Evolutionary conservation across 2,797 vertebrate genomes (phyloP).

Genomic region (Semotilus atromaculatus): DNA sequence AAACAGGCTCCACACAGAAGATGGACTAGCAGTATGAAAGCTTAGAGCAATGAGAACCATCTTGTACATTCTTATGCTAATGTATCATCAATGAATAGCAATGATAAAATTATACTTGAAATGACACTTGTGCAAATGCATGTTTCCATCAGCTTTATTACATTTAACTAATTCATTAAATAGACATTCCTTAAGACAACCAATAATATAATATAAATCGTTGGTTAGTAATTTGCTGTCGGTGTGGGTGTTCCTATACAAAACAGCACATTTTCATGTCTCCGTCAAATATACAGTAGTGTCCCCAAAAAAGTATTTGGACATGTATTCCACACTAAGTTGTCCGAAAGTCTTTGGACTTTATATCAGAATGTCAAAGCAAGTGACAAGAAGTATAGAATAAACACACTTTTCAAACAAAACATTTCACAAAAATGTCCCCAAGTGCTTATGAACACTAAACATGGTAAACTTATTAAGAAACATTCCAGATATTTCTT

Average conservation of each 20-base stretch:
- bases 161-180: background rate
- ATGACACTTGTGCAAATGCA: constrained; percentile 63
- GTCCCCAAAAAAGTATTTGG: background rate
- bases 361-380: background rate
- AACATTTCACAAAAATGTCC: background rate
- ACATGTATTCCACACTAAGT: too few relatives aligned
- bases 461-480: too few relatives aligned
- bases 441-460: too few relatives aligned
- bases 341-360: too few relatives aligned
- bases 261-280: background rate
- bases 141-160: background rate
- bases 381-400: background rate
- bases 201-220: background rate
- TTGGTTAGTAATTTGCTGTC: background rate
- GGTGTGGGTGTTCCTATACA: background rate
- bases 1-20: constrained; percentile 27
- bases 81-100: constrained; percentile 81
- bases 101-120: constrained; percentile 72
- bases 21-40: constrained; percentile 56
- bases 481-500: too few relatives aligned
- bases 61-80: constrained; percentile 67
- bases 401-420: background rate
- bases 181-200: background rate
- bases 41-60: constrained; percentile 55
- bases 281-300: background rate